These are phyloP conservation scores for Saguinus imperator DNA, from an alignment of 2,113 vertebrate genomes.

Conservation along the genomic window DNA sequence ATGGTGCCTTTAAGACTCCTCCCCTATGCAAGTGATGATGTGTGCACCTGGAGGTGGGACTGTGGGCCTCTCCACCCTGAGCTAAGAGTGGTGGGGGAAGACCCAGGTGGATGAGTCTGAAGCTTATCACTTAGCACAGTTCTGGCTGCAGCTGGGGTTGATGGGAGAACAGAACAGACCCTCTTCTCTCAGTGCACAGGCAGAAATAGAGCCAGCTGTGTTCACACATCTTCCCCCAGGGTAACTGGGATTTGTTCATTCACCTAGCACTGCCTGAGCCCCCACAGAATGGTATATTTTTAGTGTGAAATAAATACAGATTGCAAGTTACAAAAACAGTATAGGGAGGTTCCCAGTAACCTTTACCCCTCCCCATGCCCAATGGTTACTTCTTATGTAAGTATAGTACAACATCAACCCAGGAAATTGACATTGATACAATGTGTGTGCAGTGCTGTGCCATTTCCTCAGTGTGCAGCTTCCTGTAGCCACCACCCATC, in stretches of 20 bases:
- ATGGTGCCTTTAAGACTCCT: not conserved
- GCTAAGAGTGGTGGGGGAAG: not conserved
- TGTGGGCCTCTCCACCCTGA: not conserved
- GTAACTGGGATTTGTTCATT: not conserved
- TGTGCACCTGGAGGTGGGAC: not conserved
- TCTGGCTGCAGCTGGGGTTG: not conserved
- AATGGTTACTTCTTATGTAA: not conserved
- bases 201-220: not conserved
- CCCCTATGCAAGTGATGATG: not conserved
- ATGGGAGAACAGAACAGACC: not conserved
- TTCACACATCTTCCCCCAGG: not conserved
- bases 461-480: not conserved
- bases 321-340: not conserved
- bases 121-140: not conserved
- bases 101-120: not conserved
- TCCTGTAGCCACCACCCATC: not conserved
- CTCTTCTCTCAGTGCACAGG: not conserved
- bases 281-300: not conserved
- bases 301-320: not conserved
- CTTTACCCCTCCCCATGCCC: not conserved
- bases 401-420: not conserved
- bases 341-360: not conserved
- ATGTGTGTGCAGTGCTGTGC: accelerated
- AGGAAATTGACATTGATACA: not conserved
- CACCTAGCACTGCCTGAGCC: accelerated